Conservation (phyloP, 1,140 invertebrate species). For the Tetranychus cinnabarinus region DNA sequence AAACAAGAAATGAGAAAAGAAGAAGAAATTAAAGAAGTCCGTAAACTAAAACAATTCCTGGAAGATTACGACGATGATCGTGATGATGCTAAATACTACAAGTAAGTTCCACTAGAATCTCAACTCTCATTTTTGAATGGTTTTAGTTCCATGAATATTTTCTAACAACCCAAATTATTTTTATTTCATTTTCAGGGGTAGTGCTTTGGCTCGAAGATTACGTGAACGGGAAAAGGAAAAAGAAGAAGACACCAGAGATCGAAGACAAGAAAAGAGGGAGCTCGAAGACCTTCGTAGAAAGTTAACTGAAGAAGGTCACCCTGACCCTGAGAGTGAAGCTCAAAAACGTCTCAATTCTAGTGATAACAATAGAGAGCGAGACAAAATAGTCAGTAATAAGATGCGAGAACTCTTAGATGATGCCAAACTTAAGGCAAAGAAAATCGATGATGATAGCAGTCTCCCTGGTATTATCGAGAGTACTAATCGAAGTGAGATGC, state of each 20-base stretch:
- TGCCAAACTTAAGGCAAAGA: not conserved
- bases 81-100: conserved; percentile 54
- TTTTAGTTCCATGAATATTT: no score
- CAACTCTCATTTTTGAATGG: not conserved
- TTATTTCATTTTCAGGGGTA: conserved; percentile 32
- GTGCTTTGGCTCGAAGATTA: conserved; percentile 59
- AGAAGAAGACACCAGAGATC: conserved; percentile 64
- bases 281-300: conserved; percentile 62
- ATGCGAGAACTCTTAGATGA: conserved; percentile 4
- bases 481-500: not conserved
- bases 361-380: not conserved
- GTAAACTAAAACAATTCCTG: conserved; percentile 81
- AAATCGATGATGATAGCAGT: not conserved
- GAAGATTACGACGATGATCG: conserved; percentile 96
- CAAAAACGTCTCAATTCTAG: conserved; percentile 21
- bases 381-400: conserved; percentile 1
- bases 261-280: conserved; percentile 70
- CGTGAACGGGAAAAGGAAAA: conserved; percentile 74
- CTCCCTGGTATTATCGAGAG: not conserved
- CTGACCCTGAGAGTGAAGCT: conserved; percentile 57
- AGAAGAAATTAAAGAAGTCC: conserved; percentile 64
- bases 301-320: conserved; percentile 49
- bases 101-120: conserved; percentile 2
- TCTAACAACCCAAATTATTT: not conserved
- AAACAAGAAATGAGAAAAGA: conserved; percentile 57